Percentiles rank a stretch among this genome's conserved stretches.
Conservation (phyloP, 1,140 invertebrate species). For the Brachionus manjavacas region DNA sequence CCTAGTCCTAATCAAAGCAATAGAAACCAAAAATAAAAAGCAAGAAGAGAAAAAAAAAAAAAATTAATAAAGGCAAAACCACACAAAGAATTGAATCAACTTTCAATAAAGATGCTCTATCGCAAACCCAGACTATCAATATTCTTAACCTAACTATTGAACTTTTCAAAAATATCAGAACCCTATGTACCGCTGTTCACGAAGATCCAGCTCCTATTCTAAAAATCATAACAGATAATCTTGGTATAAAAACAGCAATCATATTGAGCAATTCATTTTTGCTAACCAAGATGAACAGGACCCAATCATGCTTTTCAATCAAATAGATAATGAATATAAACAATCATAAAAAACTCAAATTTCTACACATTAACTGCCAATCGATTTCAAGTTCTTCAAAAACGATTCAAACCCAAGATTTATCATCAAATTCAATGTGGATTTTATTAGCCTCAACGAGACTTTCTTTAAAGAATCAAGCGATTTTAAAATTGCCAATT, state of each 20-base stretch:
- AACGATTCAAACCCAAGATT: background rate
- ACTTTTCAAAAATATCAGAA: background rate
- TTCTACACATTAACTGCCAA: conserved; percentile 2
- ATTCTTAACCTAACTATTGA: background rate
- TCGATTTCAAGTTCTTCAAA: background rate
- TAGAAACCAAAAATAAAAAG: too few species aligned
- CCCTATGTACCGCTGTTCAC: background rate
- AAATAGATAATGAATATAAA: background rate
- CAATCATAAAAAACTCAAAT: background rate
- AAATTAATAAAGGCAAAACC: background rate
- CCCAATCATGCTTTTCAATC: background rate
- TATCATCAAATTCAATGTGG: background rate
- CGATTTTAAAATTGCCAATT: background rate
- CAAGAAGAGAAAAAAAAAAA: background rate
- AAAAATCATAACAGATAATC: background rate
- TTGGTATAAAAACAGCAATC: background rate
- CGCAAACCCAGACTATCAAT: too few species aligned
- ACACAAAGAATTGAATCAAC: too few species aligned
- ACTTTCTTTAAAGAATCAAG: background rate
- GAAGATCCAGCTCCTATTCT: background rate
- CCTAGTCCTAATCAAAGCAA: too few species aligned
- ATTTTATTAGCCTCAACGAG: background rate
- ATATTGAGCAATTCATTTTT: background rate
- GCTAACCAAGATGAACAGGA: background rate
- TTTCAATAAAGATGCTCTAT: too few species aligned